phyloP scores from a whole-genome alignment of 2,113 vertebrate species.

The Brachirus orientalis region DNA sequence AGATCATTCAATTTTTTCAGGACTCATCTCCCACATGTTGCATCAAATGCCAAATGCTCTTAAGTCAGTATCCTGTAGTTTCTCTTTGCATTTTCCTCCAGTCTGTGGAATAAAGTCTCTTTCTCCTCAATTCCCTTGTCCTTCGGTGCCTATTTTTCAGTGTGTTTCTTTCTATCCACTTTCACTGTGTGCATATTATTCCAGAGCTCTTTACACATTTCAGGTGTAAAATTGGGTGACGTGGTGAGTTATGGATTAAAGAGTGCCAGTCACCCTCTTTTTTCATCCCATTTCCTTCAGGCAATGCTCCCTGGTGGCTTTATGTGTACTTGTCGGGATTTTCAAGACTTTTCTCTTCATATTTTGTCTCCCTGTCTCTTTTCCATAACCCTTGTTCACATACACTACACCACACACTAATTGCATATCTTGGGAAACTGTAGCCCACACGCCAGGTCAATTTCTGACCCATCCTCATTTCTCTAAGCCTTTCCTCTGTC shows the following conservation, averaged over 20 bases:
- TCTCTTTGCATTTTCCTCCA: slow-evolving; percentile 33
- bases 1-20: slow-evolving; percentile 11
- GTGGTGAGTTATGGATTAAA: slow-evolving; percentile 70
- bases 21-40: neutral
- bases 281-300: slow-evolving; percentile 64
- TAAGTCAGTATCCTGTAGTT: slow-evolving; percentile 11
- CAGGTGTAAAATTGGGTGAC: slow-evolving; percentile 68
- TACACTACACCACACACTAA: slow-evolving; percentile 53
- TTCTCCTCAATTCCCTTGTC: slow-evolving; percentile 7
- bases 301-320: slow-evolving; percentile 64
- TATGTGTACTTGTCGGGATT: slow-evolving; percentile 58
- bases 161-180: slow-evolving; percentile 27
- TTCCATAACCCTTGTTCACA: slow-evolving; percentile 35
- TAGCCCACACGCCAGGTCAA: slow-evolving; percentile 27
- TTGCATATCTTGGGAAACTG: slow-evolving; percentile 42
- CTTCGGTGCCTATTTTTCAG: slow-evolving; percentile 4
- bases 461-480: slow-evolving; percentile 50
- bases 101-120: slow-evolving; percentile 35
- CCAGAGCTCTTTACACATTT: slow-evolving; percentile 49
- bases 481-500: slow-evolving; percentile 19
- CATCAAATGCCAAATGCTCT: slow-evolving; percentile 35
- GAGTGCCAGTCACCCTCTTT: slow-evolving; percentile 72
- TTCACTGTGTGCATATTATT: slow-evolving; percentile 36
- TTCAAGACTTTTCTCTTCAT: slow-evolving; percentile 29
- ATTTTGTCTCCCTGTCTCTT: slow-evolving; percentile 38